A percentile compares a stretch with the other conserved stretches of the same genome.
Conservation (phyloP, 2,113 vertebrate species). For the Tragelaphus buxtoni region DNA sequence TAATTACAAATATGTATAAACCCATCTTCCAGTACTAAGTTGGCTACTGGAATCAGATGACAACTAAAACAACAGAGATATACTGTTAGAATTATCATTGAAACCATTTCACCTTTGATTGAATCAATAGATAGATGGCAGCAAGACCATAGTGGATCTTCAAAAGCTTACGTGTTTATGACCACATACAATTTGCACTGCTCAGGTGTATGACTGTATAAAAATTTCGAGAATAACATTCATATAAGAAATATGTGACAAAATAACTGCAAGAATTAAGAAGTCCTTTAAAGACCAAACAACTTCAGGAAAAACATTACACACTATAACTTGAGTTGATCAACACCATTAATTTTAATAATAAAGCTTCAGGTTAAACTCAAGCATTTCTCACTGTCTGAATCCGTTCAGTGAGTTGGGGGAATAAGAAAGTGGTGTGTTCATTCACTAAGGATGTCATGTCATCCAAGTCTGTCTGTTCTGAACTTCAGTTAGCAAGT, state of each 20-base stretch:
- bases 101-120: not conserved
- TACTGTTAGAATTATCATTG: not conserved
- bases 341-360: not conserved
- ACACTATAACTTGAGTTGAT: not conserved
- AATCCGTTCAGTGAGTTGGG: not conserved
- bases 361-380: not conserved
- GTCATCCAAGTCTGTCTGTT: not conserved
- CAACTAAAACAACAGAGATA: not conserved
- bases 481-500: constrained; percentile 20
- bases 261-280: not conserved
- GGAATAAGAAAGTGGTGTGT: not conserved
- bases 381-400: not conserved
- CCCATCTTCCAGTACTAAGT: not conserved
- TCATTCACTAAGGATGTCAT: not conserved
- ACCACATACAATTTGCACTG: not conserved
- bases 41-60: not conserved
- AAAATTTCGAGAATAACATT: not conserved
- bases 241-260: not conserved
- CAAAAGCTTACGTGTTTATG: not conserved
- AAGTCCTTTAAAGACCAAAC: not conserved
- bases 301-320: not conserved
- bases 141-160: not conserved
- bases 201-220: not conserved
- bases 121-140: not conserved
- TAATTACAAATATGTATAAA: constrained; percentile 26